Percentiles rank a stretch among this genome's conserved stretches.
phyloP scores from a whole-genome alignment of 2,888 invertebrate genomes.

The Trilocha varians region DNA sequence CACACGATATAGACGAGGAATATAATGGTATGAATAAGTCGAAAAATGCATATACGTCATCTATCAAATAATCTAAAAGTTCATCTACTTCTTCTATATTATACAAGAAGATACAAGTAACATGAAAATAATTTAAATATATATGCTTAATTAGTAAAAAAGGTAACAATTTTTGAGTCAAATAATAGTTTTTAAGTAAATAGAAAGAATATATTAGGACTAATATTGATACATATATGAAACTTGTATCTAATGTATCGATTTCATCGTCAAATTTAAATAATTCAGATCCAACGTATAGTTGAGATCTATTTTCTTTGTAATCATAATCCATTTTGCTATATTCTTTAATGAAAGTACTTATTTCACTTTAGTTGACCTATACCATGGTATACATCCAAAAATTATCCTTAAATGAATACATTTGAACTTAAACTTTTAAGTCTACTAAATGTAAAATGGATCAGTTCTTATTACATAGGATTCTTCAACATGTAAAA shows the following conservation, averaged over 20 bases:
- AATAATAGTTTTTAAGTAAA: not conserved
- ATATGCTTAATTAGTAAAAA: constrained; percentile 15
- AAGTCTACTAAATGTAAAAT: too few relatives aligned
- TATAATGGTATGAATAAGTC: constrained; percentile 15
- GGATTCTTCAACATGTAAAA: too few relatives aligned
- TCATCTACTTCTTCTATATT: not conserved
- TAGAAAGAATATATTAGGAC: not conserved
- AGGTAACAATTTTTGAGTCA: constrained; percentile 11
- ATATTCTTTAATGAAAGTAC: too few relatives aligned
- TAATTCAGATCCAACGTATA: not conserved
- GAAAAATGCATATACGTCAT: constrained; percentile 6
- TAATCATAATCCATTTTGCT: too few relatives aligned
- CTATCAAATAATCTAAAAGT: not conserved
- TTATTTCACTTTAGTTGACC: too few relatives aligned
- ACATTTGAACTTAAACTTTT: too few relatives aligned
- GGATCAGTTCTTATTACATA: too few relatives aligned
- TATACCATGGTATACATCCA: too few relatives aligned
- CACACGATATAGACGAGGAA: constrained; percentile 14
- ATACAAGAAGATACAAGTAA: constrained; percentile 1
- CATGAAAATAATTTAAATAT: constrained; percentile 3
- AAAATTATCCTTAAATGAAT: too few relatives aligned
- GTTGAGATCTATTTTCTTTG: too few relatives aligned
- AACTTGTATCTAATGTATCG: not conserved
- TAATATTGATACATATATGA: not conserved
- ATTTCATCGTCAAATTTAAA: not conserved